Percentiles rank a stretch among this genome's conserved stretches.
These are phyloP conservation scores for Psittacula echo DNA, from an alignment of 2,797 vertebrate species.

Conservation along the genomic window DNA sequence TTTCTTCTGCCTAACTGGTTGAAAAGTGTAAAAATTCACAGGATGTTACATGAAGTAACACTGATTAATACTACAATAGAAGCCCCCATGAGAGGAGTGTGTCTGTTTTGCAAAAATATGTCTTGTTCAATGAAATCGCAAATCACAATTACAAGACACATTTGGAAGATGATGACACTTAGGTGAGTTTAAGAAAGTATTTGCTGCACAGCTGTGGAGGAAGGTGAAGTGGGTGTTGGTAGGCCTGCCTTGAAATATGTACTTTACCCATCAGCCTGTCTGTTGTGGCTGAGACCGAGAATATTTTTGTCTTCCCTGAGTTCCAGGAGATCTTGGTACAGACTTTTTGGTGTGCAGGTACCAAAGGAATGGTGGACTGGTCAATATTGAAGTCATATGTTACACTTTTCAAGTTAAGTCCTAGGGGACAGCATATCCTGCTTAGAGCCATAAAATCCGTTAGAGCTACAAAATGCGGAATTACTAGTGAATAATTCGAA, in stretches of 20 bases:
- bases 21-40: constrained; percentile 15
- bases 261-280: not conserved
- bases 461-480: not conserved
- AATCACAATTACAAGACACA: not conserved
- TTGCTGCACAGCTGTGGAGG: not conserved
- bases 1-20: not conserved
- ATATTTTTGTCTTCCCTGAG: not conserved
- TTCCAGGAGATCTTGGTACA: not conserved
- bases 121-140: not conserved
- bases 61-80: not conserved
- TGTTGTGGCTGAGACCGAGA: not conserved
- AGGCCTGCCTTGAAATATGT: not conserved
- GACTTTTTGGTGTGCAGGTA: not conserved
- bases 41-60: not conserved
- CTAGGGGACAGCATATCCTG: not conserved
- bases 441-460: not conserved
- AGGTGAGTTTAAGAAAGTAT: not conserved
- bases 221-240: not conserved
- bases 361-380: not conserved
- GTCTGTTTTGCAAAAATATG: not conserved
- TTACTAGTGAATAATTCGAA: not conserved
- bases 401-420: not conserved
- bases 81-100: not conserved
- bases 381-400: not conserved
- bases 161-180: not conserved